Conservation (phyloP, 2,888 invertebrate genomes). For the Pachycephus smyrnensis region DNA sequence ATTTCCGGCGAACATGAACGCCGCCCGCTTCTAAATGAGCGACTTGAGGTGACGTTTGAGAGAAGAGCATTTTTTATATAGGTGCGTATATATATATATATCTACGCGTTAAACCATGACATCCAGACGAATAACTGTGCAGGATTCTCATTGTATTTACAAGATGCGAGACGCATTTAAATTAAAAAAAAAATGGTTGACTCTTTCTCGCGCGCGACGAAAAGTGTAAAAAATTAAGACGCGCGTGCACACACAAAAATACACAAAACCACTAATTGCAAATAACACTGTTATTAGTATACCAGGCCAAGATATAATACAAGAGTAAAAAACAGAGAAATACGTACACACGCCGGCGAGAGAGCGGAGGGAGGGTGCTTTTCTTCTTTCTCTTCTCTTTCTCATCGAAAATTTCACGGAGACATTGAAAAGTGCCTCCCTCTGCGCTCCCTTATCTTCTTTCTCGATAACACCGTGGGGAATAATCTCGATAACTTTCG, state of each 20-base stretch:
- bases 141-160: too few relatives aligned
- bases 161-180: not conserved
- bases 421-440: not conserved
- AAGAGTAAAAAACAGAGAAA: not conserved
- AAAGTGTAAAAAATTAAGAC: too few relatives aligned
- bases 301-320: not conserved
- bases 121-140: too few relatives aligned
- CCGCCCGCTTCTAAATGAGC: not conserved
- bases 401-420: not conserved
- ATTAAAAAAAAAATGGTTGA: slow-evolving; percentile 11
- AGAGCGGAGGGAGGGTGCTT: not conserved
- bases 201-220: not conserved
- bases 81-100: not conserved
- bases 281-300: not conserved
- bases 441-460: not conserved
- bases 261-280: not conserved
- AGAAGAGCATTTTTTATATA: slow-evolving; percentile 1
- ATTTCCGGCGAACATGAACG: not conserved
- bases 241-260: too few relatives aligned
- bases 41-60: not conserved
- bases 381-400: not conserved
- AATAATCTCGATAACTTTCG: not conserved
- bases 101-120: not conserved
- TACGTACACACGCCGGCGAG: not conserved
- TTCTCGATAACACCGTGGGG: not conserved